Evolutionary conservation across 2,888 invertebrate genomes (phyloP).

Genomic region (Diogma glabrata): DNA sequence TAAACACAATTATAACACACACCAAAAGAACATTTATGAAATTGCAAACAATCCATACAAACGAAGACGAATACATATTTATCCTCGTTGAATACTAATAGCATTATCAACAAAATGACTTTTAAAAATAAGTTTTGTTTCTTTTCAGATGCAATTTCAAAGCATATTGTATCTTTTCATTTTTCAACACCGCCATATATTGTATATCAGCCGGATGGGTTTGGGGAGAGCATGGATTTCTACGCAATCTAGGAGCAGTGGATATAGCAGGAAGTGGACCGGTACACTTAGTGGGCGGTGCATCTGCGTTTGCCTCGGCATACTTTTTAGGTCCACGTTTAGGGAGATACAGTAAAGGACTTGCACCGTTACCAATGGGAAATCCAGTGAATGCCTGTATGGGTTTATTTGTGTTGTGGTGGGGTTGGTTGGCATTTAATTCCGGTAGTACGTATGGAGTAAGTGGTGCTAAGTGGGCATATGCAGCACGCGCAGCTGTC

Average conservation of each 20-base stretch:
- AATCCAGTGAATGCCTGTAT: constrained; percentile 83
- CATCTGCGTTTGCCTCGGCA: constrained; percentile 75
- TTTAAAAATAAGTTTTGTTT: no score
- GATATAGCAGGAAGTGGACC: constrained; percentile 89
- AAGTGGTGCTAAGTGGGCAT: constrained; percentile 78
- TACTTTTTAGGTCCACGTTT: constrained; percentile 80
- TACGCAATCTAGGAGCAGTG: constrained; percentile 71
- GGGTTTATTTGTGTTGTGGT: constrained; percentile 89
- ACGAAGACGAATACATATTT: no score
- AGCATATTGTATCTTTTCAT: constrained; percentile 82
- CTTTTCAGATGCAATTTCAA: constrained; percentile 68
- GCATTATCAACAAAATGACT: no score
- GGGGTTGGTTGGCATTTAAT: constrained; percentile 95
- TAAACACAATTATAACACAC: no score
- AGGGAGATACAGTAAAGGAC: constrained; percentile 70
- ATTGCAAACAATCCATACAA: no score
- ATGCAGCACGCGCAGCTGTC: constrained; percentile 79
- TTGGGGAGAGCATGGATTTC: constrained; percentile 80
- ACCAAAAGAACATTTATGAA: no score
- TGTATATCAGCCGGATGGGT: constrained; percentile 92
- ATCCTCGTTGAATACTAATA: no score
- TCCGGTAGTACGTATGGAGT: constrained; percentile 79
- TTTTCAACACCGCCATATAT: constrained; percentile 79
- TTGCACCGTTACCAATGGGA: constrained; percentile 64
- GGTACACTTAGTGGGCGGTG: constrained; percentile 75